These are phyloP conservation scores for Apis laboriosa DNA, from an alignment of 1,140 invertebrate genomes.

Conservation along the genomic window DNA sequence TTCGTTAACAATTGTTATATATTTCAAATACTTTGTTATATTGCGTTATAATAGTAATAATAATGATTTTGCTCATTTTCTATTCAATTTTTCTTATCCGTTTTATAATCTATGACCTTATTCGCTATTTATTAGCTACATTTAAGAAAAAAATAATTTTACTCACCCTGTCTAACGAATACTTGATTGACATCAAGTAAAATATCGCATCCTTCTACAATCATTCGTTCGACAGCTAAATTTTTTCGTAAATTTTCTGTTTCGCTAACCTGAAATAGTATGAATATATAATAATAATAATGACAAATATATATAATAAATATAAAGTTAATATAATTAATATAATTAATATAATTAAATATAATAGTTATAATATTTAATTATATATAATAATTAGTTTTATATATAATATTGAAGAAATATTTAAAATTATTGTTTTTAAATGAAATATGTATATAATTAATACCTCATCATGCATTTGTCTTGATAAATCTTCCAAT, in stretches of 20 bases:
- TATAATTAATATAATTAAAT: neutral
- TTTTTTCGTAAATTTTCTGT: slow-evolving; percentile 97
- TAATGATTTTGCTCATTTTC: too few relatives aligned
- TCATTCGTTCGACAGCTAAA: slow-evolving; percentile 96
- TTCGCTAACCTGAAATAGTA: slow-evolving; percentile 88
- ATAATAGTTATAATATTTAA: too few relatives aligned
- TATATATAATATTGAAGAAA: too few relatives aligned
- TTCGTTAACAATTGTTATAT: too few relatives aligned
- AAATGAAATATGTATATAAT: neutral
- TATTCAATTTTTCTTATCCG: too few relatives aligned
- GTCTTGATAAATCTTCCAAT: slow-evolving; percentile 92
- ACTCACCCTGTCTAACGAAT: slow-evolving; percentile 90
- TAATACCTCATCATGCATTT: slow-evolving; percentile 91
- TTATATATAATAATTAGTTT: too few relatives aligned
- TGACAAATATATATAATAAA: neutral
- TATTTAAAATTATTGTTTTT: neutral
- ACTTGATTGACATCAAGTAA: slow-evolving; percentile 96
- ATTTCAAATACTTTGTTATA: too few relatives aligned
- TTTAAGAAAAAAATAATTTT: neutral
- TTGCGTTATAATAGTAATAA: too few relatives aligned
- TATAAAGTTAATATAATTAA: neutral
- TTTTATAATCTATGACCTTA: too few relatives aligned
- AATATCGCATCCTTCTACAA: slow-evolving; percentile 97
- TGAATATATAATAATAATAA: neutral
- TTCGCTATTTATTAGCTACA: too few relatives aligned